These are phyloP conservation scores for Bradysia coprophila DNA, from an alignment of 1,140 invertebrate genomes.

Conservation along the genomic window DNA sequence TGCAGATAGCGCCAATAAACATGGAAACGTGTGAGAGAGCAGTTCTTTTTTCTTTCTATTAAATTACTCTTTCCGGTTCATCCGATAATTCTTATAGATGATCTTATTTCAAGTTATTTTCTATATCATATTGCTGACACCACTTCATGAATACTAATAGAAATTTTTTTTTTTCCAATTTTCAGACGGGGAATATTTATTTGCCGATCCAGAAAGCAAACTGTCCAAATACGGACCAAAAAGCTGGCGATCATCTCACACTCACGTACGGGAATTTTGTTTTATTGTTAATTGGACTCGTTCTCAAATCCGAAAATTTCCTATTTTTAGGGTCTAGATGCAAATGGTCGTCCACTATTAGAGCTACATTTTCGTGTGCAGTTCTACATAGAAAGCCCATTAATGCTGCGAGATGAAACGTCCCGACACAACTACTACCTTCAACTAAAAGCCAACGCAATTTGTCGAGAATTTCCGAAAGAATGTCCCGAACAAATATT, in stretches of 20 bases:
- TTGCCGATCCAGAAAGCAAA: conserved; percentile 84
- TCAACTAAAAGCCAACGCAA: conserved; percentile 79
- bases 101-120: not conserved
- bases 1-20: not conserved
- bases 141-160: not conserved
- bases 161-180: conserved; percentile 15
- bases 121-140: not conserved
- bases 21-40: not conserved
- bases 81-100: no score
- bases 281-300: not conserved
- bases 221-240: conserved; percentile 90
- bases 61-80: no score
- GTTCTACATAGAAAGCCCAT: conserved; percentile 82
- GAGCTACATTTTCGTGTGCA: conserved; percentile 84
- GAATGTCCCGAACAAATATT: conserved; percentile 47
- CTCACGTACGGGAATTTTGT: conserved; percentile 63
- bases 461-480: conserved; percentile 42
- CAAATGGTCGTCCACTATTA: conserved; percentile 70
- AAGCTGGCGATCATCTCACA: conserved; percentile 82
- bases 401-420: conserved; percentile 72
- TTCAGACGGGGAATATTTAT: conserved; percentile 87
- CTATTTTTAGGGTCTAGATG: conserved; percentile 61
- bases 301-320: not conserved
- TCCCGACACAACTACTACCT: conserved; percentile 85
- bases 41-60: not conserved